Evolutionary conservation across 2,113 vertebrate species (phyloP), one percentile per base, ranked within the genome.

Genomic region (Myiopsitta monachus): DNA sequence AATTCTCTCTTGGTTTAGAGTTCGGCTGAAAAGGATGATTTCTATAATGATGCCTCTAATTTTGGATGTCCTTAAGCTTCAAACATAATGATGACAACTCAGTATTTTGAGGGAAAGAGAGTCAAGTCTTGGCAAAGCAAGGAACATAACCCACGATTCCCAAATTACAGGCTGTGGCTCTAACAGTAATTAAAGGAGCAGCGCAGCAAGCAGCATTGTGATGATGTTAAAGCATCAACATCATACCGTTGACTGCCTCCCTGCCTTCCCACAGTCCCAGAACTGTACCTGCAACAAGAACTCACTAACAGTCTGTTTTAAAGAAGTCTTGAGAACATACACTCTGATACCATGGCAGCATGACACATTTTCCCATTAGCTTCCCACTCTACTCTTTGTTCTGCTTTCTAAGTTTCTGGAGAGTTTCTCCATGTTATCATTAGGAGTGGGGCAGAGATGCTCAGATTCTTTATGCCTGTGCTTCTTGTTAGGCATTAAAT

Each of bases 361-460:
- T 95, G 92, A 95, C 95, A 95, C 91, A 94, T 47, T 43, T 87
- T 95, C 87, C 69, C 66, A 87, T 95, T 38, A 96, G 70, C 95
- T 95, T 94, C 95, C 94, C 93, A 95, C 95, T 95, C 93, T 19
- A 15, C 81, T 66, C 92, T 94, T 96, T 96, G 94, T 95, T 97
- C 94, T 93, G 75, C 95, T 95, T 94, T 72, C 80, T 82, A 78
- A 94, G 77, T 87, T 94, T 70, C 57, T 87, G 41, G 70, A 73
- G 88, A 95, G 61, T 88, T 92, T 89, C 70, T 90, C 82, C 47
- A 54, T 69, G 38, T 76, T 73, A 38, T 73, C 87, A 55, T 57
- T 39, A 69, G 41, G 39, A 81, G 62, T 1, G 3, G 62, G 41
- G 44, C 77, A 95, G 87, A 94, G 77, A 90, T 94, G 76, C 72